Percentiles rank a stretch among this genome's conserved stretches.
phyloP scores from a whole-genome alignment of 2,113 vertebrate genomes.

The Butorides virescens region DNA sequence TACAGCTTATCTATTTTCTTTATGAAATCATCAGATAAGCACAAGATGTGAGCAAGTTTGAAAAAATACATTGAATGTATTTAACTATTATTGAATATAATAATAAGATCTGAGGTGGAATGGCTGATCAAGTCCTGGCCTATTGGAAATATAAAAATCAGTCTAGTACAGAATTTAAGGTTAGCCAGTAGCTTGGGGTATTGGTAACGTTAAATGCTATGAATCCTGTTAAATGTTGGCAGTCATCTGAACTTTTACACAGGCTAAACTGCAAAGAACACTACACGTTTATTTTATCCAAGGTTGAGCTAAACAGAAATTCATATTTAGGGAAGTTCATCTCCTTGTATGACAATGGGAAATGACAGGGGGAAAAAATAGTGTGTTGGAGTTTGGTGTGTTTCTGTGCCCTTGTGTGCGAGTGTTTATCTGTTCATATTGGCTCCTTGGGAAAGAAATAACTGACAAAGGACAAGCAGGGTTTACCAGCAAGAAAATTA shows the following conservation, averaged over 20 bases:
- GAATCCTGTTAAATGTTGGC: background rate
- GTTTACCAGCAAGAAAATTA: background rate
- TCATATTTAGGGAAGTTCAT: background rate
- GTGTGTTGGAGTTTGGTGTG: background rate
- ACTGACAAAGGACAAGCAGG: background rate
- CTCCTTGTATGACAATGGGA: background rate
- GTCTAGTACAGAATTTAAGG: background rate
- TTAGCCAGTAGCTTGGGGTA: background rate
- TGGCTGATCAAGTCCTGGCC: background rate
- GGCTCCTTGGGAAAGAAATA: background rate
- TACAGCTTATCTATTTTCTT: conserved; percentile 22
- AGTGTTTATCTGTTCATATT: background rate
- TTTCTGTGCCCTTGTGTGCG: background rate
- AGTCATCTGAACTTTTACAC: background rate
- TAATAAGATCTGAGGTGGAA: background rate
- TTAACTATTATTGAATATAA: conserved; percentile 1
- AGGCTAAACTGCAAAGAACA: background rate
- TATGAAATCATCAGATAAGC: conserved; percentile 34
- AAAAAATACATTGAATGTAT: background rate
- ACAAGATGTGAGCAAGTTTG: background rate
- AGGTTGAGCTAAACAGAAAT: background rate
- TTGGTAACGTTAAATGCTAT: background rate
- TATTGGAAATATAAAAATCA: background rate
- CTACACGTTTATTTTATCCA: background rate
- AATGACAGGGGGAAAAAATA: background rate